phyloP scores from a whole-genome alignment of 2,113 vertebrate genomes.

The Neolamprologus brichardi region DNA sequence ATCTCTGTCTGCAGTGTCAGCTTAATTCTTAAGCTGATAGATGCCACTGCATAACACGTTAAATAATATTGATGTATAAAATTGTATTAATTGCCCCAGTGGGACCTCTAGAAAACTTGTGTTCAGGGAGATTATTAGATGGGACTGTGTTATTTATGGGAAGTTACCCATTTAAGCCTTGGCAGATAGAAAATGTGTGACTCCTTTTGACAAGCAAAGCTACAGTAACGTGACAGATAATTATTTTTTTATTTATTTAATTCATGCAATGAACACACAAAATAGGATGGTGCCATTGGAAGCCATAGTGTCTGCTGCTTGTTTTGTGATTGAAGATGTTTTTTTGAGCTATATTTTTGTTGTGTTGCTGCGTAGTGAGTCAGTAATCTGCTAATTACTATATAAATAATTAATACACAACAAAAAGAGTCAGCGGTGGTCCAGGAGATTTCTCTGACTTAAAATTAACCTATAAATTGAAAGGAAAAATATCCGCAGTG shows the following conservation, averaged over 20 bases:
- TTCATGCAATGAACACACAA: background rate
- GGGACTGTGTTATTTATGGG: background rate
- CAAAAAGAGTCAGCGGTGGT: background rate
- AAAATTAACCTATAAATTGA: background rate
- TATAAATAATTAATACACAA: background rate
- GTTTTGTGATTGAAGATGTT: background rate
- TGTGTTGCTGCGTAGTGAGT: background rate
- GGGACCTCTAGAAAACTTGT: background rate
- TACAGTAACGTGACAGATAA: background rate
- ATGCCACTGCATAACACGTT: background rate
- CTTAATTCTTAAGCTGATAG: background rate
- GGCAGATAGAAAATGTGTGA: background rate
- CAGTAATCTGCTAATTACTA: background rate
- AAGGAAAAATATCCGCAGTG: background rate
- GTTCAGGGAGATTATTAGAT: background rate
- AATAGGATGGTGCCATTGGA: background rate
- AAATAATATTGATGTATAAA: background rate
- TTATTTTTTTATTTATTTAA: background rate
- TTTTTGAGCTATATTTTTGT: background rate
- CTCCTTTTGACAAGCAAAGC: background rate
- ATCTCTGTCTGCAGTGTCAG: background rate
- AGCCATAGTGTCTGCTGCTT: background rate
- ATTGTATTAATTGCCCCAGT: background rate
- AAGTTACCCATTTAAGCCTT: background rate
- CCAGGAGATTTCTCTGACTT: background rate